Conservation (phyloP, 2,797 vertebrate species). For the Toxotes lorentzi region DNA sequence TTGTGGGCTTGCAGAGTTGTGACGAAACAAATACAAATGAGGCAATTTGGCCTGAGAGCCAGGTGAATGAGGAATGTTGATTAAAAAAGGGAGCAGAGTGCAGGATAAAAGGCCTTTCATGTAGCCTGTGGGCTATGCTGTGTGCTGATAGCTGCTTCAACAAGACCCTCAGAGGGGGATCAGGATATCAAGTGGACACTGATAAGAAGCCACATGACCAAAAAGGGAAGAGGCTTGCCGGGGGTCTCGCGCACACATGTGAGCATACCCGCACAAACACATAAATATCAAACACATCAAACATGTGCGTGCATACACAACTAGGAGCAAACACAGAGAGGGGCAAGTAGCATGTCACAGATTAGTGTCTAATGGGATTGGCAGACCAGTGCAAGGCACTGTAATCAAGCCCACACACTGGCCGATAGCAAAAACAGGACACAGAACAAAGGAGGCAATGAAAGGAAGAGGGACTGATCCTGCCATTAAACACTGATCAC, state of each 20-base stretch:
- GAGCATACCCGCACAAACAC: constrained; percentile 50
- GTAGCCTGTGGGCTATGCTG: constrained; percentile 68
- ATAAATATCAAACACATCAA: constrained; percentile 64
- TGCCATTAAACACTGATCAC: constrained; percentile 71
- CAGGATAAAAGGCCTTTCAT: constrained; percentile 78
- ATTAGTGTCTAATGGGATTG: constrained; percentile 82
- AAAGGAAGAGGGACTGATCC: constrained; percentile 71
- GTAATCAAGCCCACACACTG: constrained; percentile 78
- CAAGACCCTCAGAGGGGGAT: constrained; percentile 72
- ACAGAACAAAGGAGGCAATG: constrained; percentile 75
- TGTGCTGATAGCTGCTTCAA: constrained; percentile 73
- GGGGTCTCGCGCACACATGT: constrained; percentile 43
- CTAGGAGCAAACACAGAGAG: constrained; percentile 49
- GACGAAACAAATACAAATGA: constrained; percentile 67
- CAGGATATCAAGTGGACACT: constrained; percentile 75
- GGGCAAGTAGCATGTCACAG: constrained; percentile 75
- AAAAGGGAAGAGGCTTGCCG: constrained; percentile 50
- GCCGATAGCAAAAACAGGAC: constrained; percentile 74
- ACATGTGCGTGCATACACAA: constrained; percentile 55
- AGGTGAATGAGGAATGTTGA: constrained; percentile 76
- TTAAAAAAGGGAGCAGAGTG: constrained; percentile 73
- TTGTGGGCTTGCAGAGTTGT: constrained; percentile 49
- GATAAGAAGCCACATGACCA: constrained; percentile 68
- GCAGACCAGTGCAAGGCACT: constrained; percentile 65
- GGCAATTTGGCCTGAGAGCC: constrained; percentile 72